Conservation (phyloP, 2,888 invertebrate species). For the Amiota minor region DNA sequence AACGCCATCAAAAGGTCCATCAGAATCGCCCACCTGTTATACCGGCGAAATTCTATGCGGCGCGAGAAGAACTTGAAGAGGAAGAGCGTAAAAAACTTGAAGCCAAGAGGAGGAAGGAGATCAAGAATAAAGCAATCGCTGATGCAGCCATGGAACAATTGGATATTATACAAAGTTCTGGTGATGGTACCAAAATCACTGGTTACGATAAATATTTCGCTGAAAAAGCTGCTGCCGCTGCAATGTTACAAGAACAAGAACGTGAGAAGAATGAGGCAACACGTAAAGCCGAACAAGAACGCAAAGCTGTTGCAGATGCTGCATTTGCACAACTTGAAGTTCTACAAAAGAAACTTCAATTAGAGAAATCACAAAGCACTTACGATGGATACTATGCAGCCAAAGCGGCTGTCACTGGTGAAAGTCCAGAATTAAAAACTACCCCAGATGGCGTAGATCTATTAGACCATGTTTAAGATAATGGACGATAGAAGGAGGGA, state of each 20-base stretch:
- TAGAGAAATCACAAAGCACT: constrained; percentile 60
- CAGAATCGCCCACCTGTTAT: constrained; percentile 59
- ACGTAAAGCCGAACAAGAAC: constrained; percentile 64
- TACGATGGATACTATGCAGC: constrained; percentile 61
- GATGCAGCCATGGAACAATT: constrained; percentile 66
- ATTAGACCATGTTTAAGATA: constrained; percentile 55
- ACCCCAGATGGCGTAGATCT: constrained; percentile 51
- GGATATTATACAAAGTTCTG: constrained; percentile 52
- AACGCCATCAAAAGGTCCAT: constrained; percentile 70
- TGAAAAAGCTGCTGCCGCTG: constrained; percentile 63
- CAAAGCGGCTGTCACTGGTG: constrained; percentile 58
- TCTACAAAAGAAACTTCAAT: constrained; percentile 60
- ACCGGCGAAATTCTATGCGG: constrained; percentile 49
- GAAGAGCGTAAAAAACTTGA: constrained; percentile 63
- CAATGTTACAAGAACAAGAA: constrained; percentile 66
- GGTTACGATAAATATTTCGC: constrained; percentile 61
- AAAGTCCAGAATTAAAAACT: not conserved
- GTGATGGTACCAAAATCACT: constrained; percentile 55
- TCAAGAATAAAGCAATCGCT: constrained; percentile 62
- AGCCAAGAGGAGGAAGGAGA: constrained; percentile 56
- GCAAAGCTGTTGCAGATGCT: constrained; percentile 66
- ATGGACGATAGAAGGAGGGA: not conserved
- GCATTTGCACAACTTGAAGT: constrained; percentile 63
- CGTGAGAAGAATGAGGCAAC: constrained; percentile 65
- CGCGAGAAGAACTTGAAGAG: constrained; percentile 50